Percentiles rank a stretch among this genome's conserved stretches.
Conservation (phyloP, 2,113 vertebrate species). For the Scytalopus superciliaris region DNA sequence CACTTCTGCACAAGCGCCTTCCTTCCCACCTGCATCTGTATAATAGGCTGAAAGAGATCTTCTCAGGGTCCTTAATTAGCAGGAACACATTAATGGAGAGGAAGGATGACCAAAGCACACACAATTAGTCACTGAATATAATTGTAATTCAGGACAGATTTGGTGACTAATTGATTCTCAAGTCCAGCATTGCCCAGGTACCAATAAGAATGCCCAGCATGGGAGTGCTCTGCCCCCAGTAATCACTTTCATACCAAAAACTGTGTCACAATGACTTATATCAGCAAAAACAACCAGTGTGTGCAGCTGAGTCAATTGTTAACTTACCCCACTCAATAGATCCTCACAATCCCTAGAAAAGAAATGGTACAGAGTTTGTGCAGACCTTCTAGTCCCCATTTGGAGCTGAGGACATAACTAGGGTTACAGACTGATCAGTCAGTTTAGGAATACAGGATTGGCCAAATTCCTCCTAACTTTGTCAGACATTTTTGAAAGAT, state of each 20-base stretch:
- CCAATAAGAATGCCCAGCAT: neutral
- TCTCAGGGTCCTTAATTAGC: conserved; percentile 21
- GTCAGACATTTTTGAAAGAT: neutral
- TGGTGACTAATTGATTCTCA: neutral
- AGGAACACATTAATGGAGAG: neutral
- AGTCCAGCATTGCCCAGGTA: neutral
- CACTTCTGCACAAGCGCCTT: neutral
- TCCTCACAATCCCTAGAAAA: neutral
- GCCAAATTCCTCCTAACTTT: neutral
- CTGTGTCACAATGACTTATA: neutral
- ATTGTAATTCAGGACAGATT: conserved; percentile 11
- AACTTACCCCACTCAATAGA: neutral
- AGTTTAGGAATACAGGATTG: neutral
- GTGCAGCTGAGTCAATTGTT: neutral
- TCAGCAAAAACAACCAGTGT: neutral
- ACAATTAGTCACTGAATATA: neutral
- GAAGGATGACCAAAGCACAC: conserved; percentile 29
- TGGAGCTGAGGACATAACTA: neutral
- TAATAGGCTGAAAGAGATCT: neutral
- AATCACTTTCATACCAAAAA: conserved; percentile 1
- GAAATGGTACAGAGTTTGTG: neutral
- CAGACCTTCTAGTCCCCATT: neutral
- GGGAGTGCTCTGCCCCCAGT: neutral
- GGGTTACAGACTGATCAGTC: neutral
- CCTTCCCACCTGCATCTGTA: neutral